Evolutionary conservation across 2,797 vertebrate species (phyloP), one percentile per base, ranked within the genome.

Genomic region (Morelia viridis): DNA sequence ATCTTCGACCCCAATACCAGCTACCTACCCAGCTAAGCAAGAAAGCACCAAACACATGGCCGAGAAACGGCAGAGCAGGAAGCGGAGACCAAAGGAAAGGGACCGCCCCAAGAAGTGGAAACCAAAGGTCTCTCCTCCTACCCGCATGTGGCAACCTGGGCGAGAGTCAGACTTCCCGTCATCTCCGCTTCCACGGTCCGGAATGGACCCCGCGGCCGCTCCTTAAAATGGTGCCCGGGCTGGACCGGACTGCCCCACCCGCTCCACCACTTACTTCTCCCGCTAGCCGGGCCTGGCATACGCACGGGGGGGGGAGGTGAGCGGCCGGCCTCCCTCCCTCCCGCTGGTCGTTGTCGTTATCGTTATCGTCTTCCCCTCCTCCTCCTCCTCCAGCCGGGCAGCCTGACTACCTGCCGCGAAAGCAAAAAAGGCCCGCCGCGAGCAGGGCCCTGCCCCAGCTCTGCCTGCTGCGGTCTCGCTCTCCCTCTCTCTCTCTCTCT

Each of bases 401-500:
- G 19, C 76, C 19, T 80, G 76, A 80, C 56, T 12, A 15, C 4
- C 88, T 4, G 56, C 61, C 17, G 7, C 19, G 4, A 9, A 56
- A 91, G 12, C 6, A 12, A 28, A 31, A 31, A 26, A 62, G 84
- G 22, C 24, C 13, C 13, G 24, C 15, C 5, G 22, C n/a, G 17
- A 2, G 24, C 35, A 24, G 8, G 22, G 76, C 1, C 76, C 35
- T 24, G 41, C 4, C 71, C 41, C 76, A 10, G 5, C 22, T 80
- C 71, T 80, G 46, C 35, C 11, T 80, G 9, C 41, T 46, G 76
- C 35, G 46, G 76, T 80, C 76, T 41, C 71, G 26, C 50, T 6
- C 2, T 0, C 31, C 22, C 71, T 19, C 65, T 11, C 46, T 22
- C 46, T 93, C 95, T 91, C 94, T 11, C 4, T 9, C 92, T 92